phyloP scores from a whole-genome alignment of 2,797 vertebrate species.

The Pampus argenteus region DNA sequence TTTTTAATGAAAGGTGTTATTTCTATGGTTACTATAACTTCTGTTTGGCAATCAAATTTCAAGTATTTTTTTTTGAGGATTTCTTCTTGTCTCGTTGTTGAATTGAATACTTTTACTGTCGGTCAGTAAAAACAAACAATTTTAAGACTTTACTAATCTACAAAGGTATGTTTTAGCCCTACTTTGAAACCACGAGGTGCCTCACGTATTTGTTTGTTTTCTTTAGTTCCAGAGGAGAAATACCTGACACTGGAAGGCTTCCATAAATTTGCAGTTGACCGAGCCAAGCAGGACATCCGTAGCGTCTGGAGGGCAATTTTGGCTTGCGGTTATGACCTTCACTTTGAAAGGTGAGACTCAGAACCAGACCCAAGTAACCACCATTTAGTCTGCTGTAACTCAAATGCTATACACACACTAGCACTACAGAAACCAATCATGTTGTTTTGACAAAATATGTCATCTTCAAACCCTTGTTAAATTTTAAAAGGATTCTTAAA shows the following conservation, averaged over 20 bases:
- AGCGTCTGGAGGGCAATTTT: slow-evolving; percentile 97
- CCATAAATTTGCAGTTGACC: slow-evolving; percentile 94
- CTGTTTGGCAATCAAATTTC: too few species aligned
- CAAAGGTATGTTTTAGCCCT: not conserved
- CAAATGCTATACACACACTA: slow-evolving; percentile 1
- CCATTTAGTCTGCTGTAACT: not conserved
- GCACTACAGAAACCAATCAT: not conserved
- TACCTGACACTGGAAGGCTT: slow-evolving; percentile 97
- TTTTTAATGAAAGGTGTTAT: too few species aligned
- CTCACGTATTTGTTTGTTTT: slow-evolving; percentile 32
- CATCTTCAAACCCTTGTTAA: not conserved
- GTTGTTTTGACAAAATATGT: not conserved
- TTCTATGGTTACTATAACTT: too few species aligned
- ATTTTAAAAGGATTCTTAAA: not conserved
- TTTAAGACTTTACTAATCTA: too few species aligned
- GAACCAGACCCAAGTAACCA: not conserved
- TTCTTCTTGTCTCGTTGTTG: too few species aligned
- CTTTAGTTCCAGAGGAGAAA: slow-evolving; percentile 94
- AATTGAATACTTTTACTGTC: too few species aligned
- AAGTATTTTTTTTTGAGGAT: too few species aligned
- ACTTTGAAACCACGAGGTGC: not conserved
- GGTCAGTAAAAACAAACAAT: too few species aligned
- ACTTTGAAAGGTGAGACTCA: slow-evolving; percentile 93
- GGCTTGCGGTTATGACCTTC: slow-evolving; percentile 96
- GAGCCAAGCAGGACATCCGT: slow-evolving; percentile 97